These are phyloP conservation scores for Metalampra italica DNA, from an alignment of 2,888 invertebrate species.

Conservation along the genomic window DNA sequence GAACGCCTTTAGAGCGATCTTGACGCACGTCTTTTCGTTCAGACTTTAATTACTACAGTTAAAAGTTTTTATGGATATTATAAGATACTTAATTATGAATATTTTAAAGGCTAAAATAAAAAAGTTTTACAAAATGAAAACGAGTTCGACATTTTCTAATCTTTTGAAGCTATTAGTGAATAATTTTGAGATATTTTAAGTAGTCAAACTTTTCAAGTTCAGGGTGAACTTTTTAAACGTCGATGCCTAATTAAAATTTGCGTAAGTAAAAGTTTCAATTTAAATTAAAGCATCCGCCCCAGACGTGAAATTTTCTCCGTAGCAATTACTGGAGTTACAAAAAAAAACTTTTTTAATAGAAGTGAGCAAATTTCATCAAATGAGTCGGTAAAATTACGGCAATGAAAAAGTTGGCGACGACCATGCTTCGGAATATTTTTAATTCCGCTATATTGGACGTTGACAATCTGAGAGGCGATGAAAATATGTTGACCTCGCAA, in stretches of 20 bases:
- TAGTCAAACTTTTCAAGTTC: neutral
- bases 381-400: constrained; percentile 28
- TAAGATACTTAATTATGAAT: too few species aligned
- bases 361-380: constrained; percentile 33
- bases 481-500: too few species aligned
- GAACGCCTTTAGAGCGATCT: too few species aligned
- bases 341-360: constrained; percentile 44
- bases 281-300: constrained; percentile 38
- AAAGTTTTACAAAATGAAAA: neutral
- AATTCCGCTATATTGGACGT: constrained; percentile 13
- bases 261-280: constrained; percentile 40
- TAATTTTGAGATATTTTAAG: constrained; percentile 3
- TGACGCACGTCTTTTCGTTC: too few species aligned
- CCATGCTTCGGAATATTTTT: constrained; percentile 16
- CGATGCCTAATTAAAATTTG: constrained; percentile 30
- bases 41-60: neutral
- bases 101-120: neutral
- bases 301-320: constrained; percentile 28
- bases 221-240: constrained; percentile 4
- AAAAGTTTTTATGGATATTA: neutral
- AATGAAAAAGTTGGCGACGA: constrained; percentile 31
- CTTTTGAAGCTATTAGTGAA: constrained; percentile 4
- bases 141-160: neutral
- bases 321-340: constrained; percentile 33
- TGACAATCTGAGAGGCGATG: neutral